These are phyloP conservation scores for Symphodus melops DNA, from an alignment of 2,113 vertebrate species.

Conservation along the genomic window DNA sequence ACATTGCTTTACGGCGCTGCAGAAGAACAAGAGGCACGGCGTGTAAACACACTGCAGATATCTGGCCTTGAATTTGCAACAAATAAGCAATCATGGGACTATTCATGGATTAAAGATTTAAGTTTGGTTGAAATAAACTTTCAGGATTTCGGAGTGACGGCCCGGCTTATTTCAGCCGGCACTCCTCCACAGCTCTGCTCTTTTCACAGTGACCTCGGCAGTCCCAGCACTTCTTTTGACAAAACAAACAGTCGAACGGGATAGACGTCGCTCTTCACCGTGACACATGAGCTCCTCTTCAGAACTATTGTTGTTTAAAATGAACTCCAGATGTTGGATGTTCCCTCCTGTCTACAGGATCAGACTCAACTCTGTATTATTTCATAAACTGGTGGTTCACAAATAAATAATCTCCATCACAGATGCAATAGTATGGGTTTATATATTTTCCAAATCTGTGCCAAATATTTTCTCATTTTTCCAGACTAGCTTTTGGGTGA, in stretches of 20 bases:
- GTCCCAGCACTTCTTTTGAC: slow-evolving; percentile 68
- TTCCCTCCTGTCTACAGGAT: slow-evolving; percentile 20
- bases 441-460: too few relatives aligned
- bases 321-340: slow-evolving; percentile 18
- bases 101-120: too few relatives aligned
- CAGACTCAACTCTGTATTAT: not conserved
- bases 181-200: slow-evolving; percentile 37
- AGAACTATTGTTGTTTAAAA: slow-evolving; percentile 10
- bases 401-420: not conserved
- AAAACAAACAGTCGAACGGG: slow-evolving; percentile 54
- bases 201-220: slow-evolving; percentile 61
- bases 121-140: too few relatives aligned
- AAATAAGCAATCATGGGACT: too few relatives aligned
- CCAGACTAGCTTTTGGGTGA: too few relatives aligned
- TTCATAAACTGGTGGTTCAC: not conserved
- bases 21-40: too few relatives aligned
- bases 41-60: too few relatives aligned
- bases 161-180: slow-evolving; percentile 48
- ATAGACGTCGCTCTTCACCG: slow-evolving; percentile 3
- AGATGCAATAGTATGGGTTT: not conserved
- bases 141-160: slow-evolving; percentile 69
- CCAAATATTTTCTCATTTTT: too few relatives aligned
- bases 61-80: too few relatives aligned
- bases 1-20: too few relatives aligned
- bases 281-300: not conserved